Evolutionary conservation across 1,140 invertebrate genomes (phyloP), one percentile per base, ranked within the genome.

Genomic region (Aporrectodea caliginosa): DNA sequence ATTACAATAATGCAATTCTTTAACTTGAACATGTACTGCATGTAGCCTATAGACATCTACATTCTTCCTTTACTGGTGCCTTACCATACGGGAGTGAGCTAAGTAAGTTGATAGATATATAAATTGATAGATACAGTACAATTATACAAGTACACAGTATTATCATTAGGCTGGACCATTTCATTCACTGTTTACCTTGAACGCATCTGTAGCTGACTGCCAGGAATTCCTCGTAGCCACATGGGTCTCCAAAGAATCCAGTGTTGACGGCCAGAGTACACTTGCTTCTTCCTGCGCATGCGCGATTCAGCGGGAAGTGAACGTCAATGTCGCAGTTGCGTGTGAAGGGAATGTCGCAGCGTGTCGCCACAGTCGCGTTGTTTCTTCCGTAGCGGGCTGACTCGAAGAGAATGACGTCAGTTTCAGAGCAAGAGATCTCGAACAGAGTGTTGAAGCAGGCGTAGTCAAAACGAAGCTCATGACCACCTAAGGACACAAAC

Each of bases 251-350:
- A 69, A 80, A 80, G 32, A 80, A 35, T 30, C n/a, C 69, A 22
- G 79, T 77, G 69, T 73, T 77, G 75, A 80, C 79, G n/a, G 75
- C 75, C 33, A 80, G 58, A 16, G 58, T n/a, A 30, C 79, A 80
- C 22, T 35, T 35, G 43, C 33, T 69, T 31, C 75, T 80, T 34
- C 79, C 79, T 29, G 79, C 75, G 75, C 79, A 80, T 72, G 70
- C 79, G 33, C 79, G 74, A 75, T 80, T 80, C 75, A 80, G 35
- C 32, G 75, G 69, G 75, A 80, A 80, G 71, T 80, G 74, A n/a
- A 80, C 79, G 75, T 80, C 79, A 32, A 80, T 29, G 68, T 80
- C 79, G 29, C 79, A 80, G 75, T 71, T 80, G 29, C 75, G 79
- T 29, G 77, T 71, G 70, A 73, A 80, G 0, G 75, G 75, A 29